Evolutionary conservation across 2,113 vertebrate species (phyloP).

Genomic region (Peromyscus maniculatus): DNA sequence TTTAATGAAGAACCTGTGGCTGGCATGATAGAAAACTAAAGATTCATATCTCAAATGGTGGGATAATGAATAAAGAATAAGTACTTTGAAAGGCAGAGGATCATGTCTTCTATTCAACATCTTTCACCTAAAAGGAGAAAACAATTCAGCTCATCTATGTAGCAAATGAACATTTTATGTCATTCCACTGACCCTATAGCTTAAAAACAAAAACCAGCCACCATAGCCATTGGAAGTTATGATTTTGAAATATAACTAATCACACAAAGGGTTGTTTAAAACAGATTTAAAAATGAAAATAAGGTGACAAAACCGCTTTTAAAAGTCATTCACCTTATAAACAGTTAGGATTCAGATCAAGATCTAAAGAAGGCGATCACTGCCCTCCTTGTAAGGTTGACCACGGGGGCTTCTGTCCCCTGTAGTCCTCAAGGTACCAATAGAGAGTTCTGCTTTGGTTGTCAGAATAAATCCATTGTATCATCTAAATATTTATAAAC

Average conservation of each 20-base stretch:
- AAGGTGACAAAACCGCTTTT: background rate
- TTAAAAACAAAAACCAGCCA: background rate
- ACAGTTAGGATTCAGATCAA: background rate
- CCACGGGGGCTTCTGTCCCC: background rate
- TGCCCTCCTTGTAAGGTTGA: background rate
- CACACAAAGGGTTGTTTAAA: background rate
- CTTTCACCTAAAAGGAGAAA: slow-evolving; percentile 4
- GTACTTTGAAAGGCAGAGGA: slow-evolving; percentile 26
- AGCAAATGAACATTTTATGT: background rate
- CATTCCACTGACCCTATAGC: background rate
- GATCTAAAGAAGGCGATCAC: background rate
- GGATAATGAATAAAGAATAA: background rate
- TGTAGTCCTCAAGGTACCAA: background rate
- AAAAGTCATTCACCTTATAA: background rate
- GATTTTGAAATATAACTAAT: slow-evolving; percentile 25
- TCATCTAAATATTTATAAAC: background rate
- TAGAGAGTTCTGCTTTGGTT: background rate
- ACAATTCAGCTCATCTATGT: background rate
- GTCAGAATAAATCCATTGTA: background rate
- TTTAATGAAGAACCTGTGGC: slow-evolving; percentile 28
- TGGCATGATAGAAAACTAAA: background rate
- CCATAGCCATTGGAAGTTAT: background rate
- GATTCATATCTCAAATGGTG: background rate
- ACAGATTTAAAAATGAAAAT: background rate
- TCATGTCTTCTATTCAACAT: background rate